Conservation (phyloP, 2,797 vertebrate species). For the Rhabdomys pumilio region DNA sequence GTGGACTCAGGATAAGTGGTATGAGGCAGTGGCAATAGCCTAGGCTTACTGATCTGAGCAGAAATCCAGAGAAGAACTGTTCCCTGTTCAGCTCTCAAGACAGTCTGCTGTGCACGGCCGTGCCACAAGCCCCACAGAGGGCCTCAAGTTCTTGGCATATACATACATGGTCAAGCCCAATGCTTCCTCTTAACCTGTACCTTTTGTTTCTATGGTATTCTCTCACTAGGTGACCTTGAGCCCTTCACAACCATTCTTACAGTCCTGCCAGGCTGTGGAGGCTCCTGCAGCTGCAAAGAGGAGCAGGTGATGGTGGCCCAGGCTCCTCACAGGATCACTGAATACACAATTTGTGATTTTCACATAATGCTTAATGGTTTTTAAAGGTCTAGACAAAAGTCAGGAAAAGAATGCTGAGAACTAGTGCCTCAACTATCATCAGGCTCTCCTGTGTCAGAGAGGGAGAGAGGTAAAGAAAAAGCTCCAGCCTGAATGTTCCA, state of each 20-base stretch:
- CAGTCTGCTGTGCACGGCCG: background rate
- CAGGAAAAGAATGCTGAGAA: background rate
- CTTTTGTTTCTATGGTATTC: background rate
- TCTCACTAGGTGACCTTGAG: background rate
- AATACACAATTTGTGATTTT: background rate
- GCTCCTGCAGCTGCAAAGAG: background rate
- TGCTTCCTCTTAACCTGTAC: no score
- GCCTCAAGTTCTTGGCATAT: background rate
- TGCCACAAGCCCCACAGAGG: background rate
- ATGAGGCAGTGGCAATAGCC: background rate
- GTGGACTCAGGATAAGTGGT: background rate
- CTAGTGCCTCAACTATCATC: background rate
- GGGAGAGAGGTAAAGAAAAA: background rate
- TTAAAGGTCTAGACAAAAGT: background rate
- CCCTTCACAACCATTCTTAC: conserved; percentile 46
- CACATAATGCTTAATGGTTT: background rate
- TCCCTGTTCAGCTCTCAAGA: rapidly evolving
- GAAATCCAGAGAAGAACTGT: background rate
- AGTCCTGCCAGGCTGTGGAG: conserved; percentile 5
- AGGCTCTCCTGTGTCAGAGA: background rate
- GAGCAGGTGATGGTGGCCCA: background rate
- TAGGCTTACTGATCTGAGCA: background rate
- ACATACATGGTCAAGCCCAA: background rate
- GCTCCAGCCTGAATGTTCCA: background rate
- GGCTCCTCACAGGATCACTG: background rate